A percentile compares a stretch with the other conserved stretches of the same genome.
phyloP scores from a whole-genome alignment of 2,113 vertebrate genomes.

The Nothocercus julius region DNA sequence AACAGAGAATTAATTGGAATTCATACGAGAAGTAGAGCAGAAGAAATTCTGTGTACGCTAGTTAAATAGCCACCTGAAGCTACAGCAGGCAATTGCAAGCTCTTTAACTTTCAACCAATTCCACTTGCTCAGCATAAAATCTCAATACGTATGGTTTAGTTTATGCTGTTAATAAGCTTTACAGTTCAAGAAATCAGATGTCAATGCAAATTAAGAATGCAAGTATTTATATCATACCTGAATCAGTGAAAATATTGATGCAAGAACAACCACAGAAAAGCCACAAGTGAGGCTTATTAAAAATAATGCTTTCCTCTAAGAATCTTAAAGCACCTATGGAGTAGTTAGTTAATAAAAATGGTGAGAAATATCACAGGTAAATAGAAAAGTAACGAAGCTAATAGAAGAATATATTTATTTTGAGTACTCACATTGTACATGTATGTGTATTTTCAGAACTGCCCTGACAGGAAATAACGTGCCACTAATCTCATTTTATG shows the following conservation, averaged over 20 bases:
- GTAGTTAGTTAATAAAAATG: background rate
- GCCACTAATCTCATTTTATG: background rate
- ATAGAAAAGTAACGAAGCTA: background rate
- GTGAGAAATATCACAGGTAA: background rate
- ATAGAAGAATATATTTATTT: background rate
- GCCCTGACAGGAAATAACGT: background rate
- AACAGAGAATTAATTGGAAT: conserved; percentile 11
- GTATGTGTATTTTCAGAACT: background rate
- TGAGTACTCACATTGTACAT: background rate
- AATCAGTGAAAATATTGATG: background rate
- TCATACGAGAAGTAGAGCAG: background rate
- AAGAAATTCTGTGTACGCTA: background rate
- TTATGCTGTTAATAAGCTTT: background rate
- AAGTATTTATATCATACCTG: background rate
- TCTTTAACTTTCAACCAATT: background rate
- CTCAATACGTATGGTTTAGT: background rate
- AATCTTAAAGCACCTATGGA: background rate
- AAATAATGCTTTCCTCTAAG: background rate
- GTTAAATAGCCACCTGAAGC: background rate
- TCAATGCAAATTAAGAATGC: background rate
- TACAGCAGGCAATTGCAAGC: background rate
- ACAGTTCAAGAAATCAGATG: background rate
- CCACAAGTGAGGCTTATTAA: background rate
- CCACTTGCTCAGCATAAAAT: conserved; percentile 9
- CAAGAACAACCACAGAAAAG: background rate